Percentiles rank a stretch among this genome's conserved stretches.
phyloP scores from a whole-genome alignment of 1,140 invertebrate genomes.

The Bombus breviceps region DNA sequence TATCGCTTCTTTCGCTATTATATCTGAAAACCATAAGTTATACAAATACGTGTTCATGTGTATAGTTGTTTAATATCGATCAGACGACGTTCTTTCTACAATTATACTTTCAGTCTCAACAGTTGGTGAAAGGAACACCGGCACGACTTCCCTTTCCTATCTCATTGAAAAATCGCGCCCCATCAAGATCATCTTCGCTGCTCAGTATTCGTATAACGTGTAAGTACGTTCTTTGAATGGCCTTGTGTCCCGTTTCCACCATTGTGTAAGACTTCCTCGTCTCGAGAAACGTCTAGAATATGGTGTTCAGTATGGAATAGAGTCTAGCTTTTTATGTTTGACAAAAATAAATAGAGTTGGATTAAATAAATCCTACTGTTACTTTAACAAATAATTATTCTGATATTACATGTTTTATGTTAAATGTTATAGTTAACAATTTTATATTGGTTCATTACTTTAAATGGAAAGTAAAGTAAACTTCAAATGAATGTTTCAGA shows the following conservation, averaged over 20 bases:
- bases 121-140: neutral
- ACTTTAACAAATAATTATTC: too few species aligned
- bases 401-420: neutral
- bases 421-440: too few species aligned
- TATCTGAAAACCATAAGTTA: neutral
- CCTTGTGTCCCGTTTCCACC: neutral
- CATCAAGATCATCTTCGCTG: neutral
- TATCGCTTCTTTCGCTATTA: neutral
- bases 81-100: conserved; percentile 44
- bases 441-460: too few species aligned
- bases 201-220: neutral
- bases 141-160: neutral
- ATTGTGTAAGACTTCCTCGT: neutral
- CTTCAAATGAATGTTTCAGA: too few species aligned
- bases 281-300: neutral
- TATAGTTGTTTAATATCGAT: conserved; percentile 40
- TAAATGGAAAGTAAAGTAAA: too few species aligned
- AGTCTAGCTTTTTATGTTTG: neutral
- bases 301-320: rapidly evolving
- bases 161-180: neutral
- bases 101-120: conserved; percentile 29
- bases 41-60: neutral
- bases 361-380: neutral
- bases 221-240: neutral
- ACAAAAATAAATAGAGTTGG: neutral